Evolutionary conservation across 2,113 vertebrate species (phyloP).

Genomic region (Erythrocercus mccallii): DNA sequence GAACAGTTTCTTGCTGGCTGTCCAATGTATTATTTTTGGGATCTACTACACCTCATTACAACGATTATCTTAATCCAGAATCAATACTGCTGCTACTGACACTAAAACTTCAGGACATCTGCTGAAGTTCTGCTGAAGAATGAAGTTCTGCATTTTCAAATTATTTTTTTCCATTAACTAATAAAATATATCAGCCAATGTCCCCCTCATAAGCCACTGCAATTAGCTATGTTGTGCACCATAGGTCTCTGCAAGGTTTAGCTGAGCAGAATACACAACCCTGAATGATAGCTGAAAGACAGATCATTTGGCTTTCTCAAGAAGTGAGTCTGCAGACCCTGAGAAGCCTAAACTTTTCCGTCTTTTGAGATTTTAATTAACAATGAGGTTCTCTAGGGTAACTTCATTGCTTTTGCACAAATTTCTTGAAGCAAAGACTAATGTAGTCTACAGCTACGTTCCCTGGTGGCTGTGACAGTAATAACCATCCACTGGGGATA

Average conservation of each 20-base stretch:
- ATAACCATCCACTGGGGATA: background rate
- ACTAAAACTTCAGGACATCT: background rate
- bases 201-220: background rate
- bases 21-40: background rate
- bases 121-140: background rate
- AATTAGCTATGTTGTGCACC: background rate
- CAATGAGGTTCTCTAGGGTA: background rate
- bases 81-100: background rate
- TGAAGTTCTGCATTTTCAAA: background rate
- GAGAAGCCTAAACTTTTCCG: background rate
- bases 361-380: background rate
- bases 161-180: background rate
- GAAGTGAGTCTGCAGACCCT: background rate
- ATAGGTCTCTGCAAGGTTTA: background rate
- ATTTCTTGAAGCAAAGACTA: background rate
- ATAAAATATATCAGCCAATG: background rate
- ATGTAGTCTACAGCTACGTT: background rate
- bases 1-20: background rate
- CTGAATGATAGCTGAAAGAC: background rate
- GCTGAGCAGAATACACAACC: background rate
- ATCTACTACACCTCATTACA: background rate
- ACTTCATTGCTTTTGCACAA: background rate
- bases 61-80: fast-evolving
- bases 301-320: background rate
- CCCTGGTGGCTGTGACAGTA: background rate